Conservation (phyloP, 2,113 vertebrate genomes). For the Chaenogobius annularis region DNA sequence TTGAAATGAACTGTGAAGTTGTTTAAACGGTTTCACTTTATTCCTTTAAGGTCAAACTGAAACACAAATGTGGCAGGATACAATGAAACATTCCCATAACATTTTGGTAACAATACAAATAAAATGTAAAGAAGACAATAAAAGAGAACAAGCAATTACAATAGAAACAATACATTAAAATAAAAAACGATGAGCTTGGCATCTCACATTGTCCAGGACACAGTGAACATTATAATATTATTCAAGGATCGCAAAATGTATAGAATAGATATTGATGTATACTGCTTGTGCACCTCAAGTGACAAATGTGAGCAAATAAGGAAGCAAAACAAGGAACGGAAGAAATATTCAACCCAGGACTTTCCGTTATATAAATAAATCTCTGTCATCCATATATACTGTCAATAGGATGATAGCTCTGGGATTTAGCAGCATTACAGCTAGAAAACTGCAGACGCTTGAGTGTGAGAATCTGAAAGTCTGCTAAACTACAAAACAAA, state of each 20-base stretch:
- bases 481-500: no score
- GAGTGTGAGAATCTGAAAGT: no score
- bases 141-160: neutral
- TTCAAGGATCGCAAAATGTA: constrained; percentile 14
- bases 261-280: constrained; percentile 23
- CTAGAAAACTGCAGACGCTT: neutral
- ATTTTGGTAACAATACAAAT: neutral
- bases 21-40: neutral
- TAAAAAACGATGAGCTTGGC: neutral
- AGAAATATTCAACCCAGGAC: neutral
- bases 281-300: neutral
- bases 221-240: neutral
- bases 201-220: neutral
- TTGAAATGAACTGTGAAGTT: neutral
- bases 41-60: constrained; percentile 10
- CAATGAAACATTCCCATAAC: neutral
- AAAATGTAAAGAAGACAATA: neutral
- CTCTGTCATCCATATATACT: neutral
- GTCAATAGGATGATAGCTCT: neutral
- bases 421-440: neutral
- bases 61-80: constrained; percentile 2
- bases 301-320: neutral
- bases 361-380: neutral
- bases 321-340: neutral
- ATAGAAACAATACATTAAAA: neutral